Percentiles rank a stretch among this genome's conserved stretches.
phyloP scores from a whole-genome alignment of 2,888 invertebrate genomes.

The Hetaerina titia region DNA sequence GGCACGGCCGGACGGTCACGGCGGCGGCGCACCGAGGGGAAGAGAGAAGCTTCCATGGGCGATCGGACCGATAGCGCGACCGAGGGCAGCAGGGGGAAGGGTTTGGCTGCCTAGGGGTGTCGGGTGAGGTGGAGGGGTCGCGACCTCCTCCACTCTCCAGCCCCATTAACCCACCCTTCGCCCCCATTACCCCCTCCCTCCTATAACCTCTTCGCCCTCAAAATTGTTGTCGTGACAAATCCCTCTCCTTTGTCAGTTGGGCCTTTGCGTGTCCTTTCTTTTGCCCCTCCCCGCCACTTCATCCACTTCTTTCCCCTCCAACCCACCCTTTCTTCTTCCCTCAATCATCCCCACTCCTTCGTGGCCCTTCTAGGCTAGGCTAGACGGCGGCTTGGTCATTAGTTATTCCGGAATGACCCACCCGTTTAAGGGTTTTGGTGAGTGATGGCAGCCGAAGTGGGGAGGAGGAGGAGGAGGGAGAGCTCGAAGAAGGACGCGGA shows the following conservation, averaged over 20 bases:
- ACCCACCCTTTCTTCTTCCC: background rate
- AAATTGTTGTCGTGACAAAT: constrained; percentile 65
- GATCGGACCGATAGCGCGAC: background rate
- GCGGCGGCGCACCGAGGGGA: background rate
- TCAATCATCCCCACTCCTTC: background rate
- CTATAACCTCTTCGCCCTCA: background rate
- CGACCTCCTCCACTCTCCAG: background rate
- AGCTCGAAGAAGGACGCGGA: background rate
- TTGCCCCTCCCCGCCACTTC: background rate
- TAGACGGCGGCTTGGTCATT: constrained; percentile 54
- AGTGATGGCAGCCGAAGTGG: constrained; percentile 19
- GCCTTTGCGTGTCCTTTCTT: constrained; percentile 56
- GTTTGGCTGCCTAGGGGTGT: background rate
- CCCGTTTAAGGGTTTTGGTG: constrained; percentile 32
- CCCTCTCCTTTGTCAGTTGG: constrained; percentile 59
- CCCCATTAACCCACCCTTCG: background rate
- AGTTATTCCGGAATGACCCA: constrained; percentile 62
- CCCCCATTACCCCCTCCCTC: background rate
- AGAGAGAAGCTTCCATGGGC: background rate
- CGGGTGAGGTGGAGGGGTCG: constrained; percentile 2
- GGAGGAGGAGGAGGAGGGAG: background rate
- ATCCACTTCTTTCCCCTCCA: background rate
- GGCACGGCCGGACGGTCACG: background rate
- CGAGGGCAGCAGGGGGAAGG: background rate
- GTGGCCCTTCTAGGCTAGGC: background rate